A percentile compares a stretch with the other conserved stretches of the same genome.
phyloP scores from a whole-genome alignment of 2,113 vertebrate genomes.

The Atractosteus spatula region DNA sequence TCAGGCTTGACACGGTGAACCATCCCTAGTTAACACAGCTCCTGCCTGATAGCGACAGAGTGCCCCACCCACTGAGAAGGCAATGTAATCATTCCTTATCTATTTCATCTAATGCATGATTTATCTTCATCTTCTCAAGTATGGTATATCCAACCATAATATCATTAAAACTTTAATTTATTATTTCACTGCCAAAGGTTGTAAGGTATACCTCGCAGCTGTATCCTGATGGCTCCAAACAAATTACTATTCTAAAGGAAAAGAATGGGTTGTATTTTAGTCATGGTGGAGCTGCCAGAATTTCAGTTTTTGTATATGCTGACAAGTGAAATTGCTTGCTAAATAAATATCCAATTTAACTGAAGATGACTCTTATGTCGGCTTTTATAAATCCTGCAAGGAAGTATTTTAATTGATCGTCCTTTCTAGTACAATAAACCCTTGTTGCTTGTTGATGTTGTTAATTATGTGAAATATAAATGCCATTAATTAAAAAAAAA shows the following conservation, averaged over 20 bases:
- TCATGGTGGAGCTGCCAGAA: neutral
- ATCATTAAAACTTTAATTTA: conserved; percentile 9
- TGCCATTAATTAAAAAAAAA: no score
- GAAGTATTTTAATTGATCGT: no score
- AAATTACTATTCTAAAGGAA: neutral
- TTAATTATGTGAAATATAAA: no score
- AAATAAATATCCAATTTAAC: neutral
- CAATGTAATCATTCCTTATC: conserved; percentile 1
- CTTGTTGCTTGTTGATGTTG: no score
- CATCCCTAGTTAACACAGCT: neutral
- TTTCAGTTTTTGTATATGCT: neutral
- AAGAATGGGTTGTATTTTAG: neutral
- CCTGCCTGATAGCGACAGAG: neutral
- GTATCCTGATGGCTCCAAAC: neutral
- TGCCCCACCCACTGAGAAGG: neutral
- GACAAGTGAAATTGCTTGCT: neutral
- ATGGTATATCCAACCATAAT: conserved; percentile 6
- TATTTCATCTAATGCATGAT: conserved; percentile 12
- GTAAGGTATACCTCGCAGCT: conserved; percentile 7
- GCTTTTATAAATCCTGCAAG: no score
- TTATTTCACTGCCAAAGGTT: conserved; percentile 2
- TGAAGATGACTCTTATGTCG: no score
- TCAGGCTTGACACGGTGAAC: neutral
- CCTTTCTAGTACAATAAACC: no score
- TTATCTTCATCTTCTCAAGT: conserved; percentile 8